Evolutionary conservation across 2,797 vertebrate genomes (phyloP), one percentile per base, ranked within the genome.

Genomic region (Chelon labrosus): DNA sequence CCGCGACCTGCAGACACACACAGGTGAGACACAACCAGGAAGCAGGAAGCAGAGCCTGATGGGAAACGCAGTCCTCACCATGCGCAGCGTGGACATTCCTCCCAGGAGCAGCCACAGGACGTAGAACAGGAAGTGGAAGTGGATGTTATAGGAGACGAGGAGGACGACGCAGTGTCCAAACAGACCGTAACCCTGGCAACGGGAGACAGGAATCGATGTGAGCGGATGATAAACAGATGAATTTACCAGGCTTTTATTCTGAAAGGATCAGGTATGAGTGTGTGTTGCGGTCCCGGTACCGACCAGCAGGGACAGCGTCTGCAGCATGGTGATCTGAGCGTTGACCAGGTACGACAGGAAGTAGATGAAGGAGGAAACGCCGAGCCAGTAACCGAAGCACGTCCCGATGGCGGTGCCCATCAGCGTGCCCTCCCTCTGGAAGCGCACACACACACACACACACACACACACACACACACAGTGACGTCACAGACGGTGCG

Each of bases 371-470:
- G 97, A 97, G 0, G 98, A 99, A 42, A 98, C 95, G 0, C 98
- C 96, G n/a, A 98, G 85, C 98, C 98, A 99, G 93, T 99, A 99
- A 55, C 98, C 97, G 0, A 99, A 99, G 85, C 98, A 99, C 5
- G 98, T 99, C 60, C 98, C 98, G 52, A 99, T 99, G 52, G 98
- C 98, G 10, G 98, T 99, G 54, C 98, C 98, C 98, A 99, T 99
- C 77, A 99, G 91, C 0, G 98, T 99, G 14, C 98, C 98, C 90
- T 99, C 97, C 77, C 96, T 95, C 98, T 99, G 95, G 0, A 42
- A 22, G 22, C 3, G 52, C 3, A 35, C 25, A 35, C 16, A 79
- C n/a, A n/a, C n/a, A n/a, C n/a, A n/a, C n/a, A n/a, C n/a, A n/a
- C 53, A 68, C 47, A 60, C 27, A 57, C 47, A 68, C 39, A 50